A percentile compares a stretch with the other conserved stretches of the same genome.
Conservation (phyloP, 2,797 vertebrate species). For the Serranus cabrilla region DNA sequence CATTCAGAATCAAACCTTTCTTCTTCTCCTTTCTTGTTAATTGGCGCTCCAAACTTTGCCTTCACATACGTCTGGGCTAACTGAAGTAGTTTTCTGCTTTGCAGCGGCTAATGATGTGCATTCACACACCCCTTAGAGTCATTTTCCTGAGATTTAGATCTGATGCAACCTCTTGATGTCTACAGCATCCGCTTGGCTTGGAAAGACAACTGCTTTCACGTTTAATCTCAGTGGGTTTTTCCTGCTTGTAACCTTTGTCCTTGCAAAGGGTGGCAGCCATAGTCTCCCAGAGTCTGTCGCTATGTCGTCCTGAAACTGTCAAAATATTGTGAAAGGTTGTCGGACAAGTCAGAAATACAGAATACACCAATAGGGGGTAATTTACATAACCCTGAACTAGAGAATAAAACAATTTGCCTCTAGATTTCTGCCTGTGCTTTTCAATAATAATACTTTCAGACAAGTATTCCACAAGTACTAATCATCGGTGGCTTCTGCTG, state of each 20-base stretch:
- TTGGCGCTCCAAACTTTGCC: conserved; percentile 30
- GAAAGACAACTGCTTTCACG: conserved; percentile 35
- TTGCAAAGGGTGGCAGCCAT: conserved; percentile 17
- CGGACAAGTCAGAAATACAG: conserved; percentile 5
- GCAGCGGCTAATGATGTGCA: conserved; percentile 12
- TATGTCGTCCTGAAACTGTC: conserved; percentile 18
- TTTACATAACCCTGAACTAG: no score
- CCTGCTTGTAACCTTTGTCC: conserved; percentile 57
- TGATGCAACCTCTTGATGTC: conserved; percentile 20
- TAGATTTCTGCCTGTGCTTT: no score
- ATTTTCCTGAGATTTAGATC: conserved; percentile 25
- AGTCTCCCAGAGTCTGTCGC: background rate
- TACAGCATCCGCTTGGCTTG: conserved; percentile 36
- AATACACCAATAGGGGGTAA: background rate
- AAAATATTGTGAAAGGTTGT: conserved; percentile 7
- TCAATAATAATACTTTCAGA: no score
- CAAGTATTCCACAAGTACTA: no score
- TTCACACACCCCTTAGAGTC: conserved; percentile 11
- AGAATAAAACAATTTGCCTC: no score
- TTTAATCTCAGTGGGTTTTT: conserved; percentile 38
- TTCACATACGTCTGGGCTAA: conserved; percentile 28
- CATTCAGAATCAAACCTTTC: conserved; percentile 45
- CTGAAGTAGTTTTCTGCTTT: conserved; percentile 46
- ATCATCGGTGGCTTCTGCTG: no score
- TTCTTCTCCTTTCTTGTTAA: conserved; percentile 14